These are phyloP conservation scores for Encarsia formosa DNA, from an alignment of 2,888 invertebrate genomes.

Conservation along the genomic window DNA sequence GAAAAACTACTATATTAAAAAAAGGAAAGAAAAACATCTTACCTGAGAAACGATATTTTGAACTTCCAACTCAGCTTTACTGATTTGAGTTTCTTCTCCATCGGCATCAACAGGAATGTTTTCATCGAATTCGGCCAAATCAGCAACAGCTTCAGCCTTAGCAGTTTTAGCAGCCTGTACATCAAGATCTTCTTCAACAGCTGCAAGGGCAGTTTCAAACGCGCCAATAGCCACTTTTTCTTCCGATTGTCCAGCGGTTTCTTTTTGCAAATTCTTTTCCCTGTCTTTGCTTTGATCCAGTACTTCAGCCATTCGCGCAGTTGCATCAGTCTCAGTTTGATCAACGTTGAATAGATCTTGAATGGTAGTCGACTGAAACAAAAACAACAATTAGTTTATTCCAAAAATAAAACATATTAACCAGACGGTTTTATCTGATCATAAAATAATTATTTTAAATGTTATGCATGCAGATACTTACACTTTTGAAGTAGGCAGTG, in stretches of 20 bases:
- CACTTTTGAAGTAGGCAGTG: constrained; percentile 89
- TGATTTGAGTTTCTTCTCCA: constrained; percentile 58
- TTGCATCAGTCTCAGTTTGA: constrained; percentile 59
- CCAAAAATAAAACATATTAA: no score
- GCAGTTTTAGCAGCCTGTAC: constrained; percentile 86
- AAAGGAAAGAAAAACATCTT: constrained; percentile 29
- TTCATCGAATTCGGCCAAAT: constrained; percentile 94
- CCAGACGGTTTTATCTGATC: no score
- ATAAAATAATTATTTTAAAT: no score
- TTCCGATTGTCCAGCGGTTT: constrained; percentile 44
- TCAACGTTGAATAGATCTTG: constrained; percentile 86
- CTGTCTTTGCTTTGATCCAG: constrained; percentile 54
- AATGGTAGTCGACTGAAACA: constrained; percentile 74
- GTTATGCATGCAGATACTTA: constrained; percentile 54
- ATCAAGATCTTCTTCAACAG: constrained; percentile 93
- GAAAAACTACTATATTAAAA: constrained; percentile 3
- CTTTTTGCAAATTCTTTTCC: constrained; percentile 45
- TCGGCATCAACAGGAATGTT: constrained; percentile 80
- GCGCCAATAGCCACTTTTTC: constrained; percentile 63
- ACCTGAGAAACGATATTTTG: constrained; percentile 71
- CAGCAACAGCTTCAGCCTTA: constrained; percentile 83
- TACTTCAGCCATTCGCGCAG: constrained; percentile 58
- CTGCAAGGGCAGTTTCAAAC: constrained; percentile 79
- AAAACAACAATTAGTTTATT: constrained; percentile 24
- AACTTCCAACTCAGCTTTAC: constrained; percentile 70